A percentile compares a stretch with the other conserved stretches of the same genome.
These are phyloP conservation scores for Sthenelais limicola DNA, from an alignment of 2,888 invertebrate genomes.

Conservation along the genomic window DNA sequence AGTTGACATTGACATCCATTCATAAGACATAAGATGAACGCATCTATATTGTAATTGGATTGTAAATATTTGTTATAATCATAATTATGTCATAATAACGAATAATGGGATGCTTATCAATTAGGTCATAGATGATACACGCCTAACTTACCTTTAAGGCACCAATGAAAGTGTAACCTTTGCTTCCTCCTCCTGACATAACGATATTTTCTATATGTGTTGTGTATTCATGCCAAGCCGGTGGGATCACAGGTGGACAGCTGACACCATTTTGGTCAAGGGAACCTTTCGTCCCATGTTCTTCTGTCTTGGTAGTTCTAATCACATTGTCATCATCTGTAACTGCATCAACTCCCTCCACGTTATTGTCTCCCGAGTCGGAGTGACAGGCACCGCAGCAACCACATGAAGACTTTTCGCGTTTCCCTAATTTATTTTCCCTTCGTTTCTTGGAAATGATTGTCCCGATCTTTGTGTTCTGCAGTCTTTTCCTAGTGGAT, in stretches of 20 bases:
- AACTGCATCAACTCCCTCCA: not conserved
- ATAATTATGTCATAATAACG: no score
- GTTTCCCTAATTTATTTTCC: not conserved
- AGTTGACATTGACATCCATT: no score
- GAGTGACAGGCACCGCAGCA: no score
- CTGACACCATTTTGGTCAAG: not conserved
- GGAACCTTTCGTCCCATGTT: not conserved
- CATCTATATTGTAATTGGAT: no score
- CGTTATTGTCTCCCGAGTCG: not conserved
- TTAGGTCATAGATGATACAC: no score
- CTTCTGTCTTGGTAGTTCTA: not conserved
- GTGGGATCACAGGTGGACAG: not conserved
- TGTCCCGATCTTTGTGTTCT: not conserved
- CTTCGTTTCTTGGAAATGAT: not conserved
- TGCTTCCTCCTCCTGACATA: conserved; percentile 53
- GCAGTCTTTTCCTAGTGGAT: not conserved
- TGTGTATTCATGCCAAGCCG: conserved; percentile 1
- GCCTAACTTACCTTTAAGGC: conserved; percentile 49
- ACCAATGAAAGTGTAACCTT: conserved; percentile 53
- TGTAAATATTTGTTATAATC: no score
- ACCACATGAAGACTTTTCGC: not conserved
- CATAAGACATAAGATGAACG: no score
- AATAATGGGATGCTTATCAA: no score
- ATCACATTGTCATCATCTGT: not conserved
- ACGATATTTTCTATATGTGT: conserved; percentile 49